Conservation (phyloP, 2,888 invertebrate genomes). For the Petrolisthes cinctipes region DNA sequence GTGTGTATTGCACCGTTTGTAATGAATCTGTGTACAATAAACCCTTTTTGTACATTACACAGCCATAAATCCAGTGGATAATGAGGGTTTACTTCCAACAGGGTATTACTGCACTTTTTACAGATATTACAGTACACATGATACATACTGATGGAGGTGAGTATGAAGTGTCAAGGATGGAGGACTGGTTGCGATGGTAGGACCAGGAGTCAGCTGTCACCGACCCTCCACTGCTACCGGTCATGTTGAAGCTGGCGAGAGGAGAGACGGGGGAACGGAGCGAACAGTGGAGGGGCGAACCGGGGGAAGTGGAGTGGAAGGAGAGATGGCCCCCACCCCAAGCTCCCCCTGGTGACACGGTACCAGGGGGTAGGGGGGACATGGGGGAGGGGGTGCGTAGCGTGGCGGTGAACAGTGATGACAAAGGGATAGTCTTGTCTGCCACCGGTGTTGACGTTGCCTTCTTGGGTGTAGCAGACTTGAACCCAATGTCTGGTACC, state of each 20-base stretch:
- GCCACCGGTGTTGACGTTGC: conserved; percentile 41
- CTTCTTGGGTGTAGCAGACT: conserved; percentile 39
- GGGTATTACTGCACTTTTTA: too few species aligned
- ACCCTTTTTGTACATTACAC: too few species aligned
- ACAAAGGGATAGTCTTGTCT: conserved; percentile 43
- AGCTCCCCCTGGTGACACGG: conserved; percentile 29
- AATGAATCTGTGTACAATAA: too few species aligned
- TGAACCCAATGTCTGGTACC: conserved; percentile 43
- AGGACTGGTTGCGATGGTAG: conserved; percentile 44
- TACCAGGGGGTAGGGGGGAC: conserved; percentile 35
- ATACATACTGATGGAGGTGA: conserved; percentile 15
- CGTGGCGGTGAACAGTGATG: conserved; percentile 45
- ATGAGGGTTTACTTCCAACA: too few species aligned
- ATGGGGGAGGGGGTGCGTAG: conserved; percentile 38
- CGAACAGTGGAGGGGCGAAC: neutral
- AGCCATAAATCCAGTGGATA: too few species aligned
- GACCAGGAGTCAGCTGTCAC: conserved; percentile 51
- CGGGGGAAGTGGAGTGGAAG: neutral
- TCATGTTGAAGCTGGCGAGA: conserved; percentile 23
- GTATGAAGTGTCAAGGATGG: conserved; percentile 33
- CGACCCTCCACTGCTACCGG: conserved; percentile 40
- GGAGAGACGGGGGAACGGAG: neutral
- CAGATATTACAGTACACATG: too few species aligned
- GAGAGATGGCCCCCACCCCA: conserved; percentile 22
- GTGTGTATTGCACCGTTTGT: too few species aligned